These are phyloP conservation scores for Nothura maculosa DNA, from an alignment of 2,797 vertebrate species.

Conservation along the genomic window DNA sequence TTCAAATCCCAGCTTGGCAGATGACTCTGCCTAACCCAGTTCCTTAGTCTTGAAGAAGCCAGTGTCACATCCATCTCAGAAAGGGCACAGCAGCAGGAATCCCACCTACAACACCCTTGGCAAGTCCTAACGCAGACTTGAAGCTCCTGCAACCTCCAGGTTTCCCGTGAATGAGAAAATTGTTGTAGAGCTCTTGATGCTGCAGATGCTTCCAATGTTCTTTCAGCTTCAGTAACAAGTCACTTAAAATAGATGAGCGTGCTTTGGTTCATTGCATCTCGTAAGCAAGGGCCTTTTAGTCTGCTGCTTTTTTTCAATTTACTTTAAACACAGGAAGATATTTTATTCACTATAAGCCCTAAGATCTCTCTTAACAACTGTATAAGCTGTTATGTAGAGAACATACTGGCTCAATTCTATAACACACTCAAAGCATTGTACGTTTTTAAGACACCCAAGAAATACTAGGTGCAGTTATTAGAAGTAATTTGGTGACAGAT, in stretches of 20 bases:
- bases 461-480: neutral
- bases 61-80: neutral
- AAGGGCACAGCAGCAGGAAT: neutral
- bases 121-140: neutral
- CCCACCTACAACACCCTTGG: neutral
- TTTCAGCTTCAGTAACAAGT: neutral
- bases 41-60: neutral
- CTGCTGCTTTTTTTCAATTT: neutral
- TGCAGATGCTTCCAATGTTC: neutral
- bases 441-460: neutral
- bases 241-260: neutral
- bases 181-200: neutral
- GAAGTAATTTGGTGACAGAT: neutral
- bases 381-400: conserved; percentile 22
- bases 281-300: neutral
- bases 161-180: neutral
- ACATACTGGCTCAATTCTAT: conserved; percentile 29
- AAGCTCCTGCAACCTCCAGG: neutral
- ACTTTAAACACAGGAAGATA: neutral
- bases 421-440: neutral
- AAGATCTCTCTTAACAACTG: neutral
- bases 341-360: neutral
- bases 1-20: conserved; percentile 1
- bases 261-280: neutral
- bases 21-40: neutral